Evolutionary conservation across 2,888 invertebrate genomes (phyloP), one percentile per base, ranked within the genome.

Genomic region (Laspeyria flexula): DNA sequence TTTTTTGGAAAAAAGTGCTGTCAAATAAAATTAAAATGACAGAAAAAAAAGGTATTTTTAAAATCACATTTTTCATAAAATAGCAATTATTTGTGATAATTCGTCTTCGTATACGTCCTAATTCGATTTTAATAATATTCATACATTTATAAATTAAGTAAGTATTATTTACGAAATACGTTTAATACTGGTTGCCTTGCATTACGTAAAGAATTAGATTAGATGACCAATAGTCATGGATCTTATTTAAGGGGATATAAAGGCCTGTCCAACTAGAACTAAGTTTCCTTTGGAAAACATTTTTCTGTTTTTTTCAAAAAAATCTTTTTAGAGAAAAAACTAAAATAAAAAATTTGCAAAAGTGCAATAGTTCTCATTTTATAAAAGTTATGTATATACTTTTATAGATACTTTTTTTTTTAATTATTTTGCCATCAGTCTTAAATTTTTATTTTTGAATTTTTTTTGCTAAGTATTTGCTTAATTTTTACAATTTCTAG

Each of bases 131-230:
- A 56, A 52, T 58, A 52, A 16, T 55, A 70, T 60, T 25, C 25
- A 42, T 75, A 70, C n/a, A n/a, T n/a, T n/a, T n/a, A n/a, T n/a
- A n/a, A n/a, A n/a, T n/a, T n/a, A n/a, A n/a, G n/a, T n/a, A n/a
- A n/a, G n/a, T n/a, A 69, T 65, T 71, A 37, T 39, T 34, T 43
- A 50, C 34, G 13, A 13, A 2, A 34, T 39, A 49, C 29, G 30
- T 30, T 23, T 65, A 60, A 51, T 61, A 56, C 61, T 77, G 92
- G 91, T 91, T 86, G 89, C 90, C 91, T 91, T 89, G 77, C 83
- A 71, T 83, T 88, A 91, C 91, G 91, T 91, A 83, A 82, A 65
- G 27, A 42, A 35, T 18, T 69, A 69, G 65, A 54, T 43, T 57
- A 41, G 51, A 64, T 48, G 43, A 49, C 53, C 47, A 57, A 68